Conservation (phyloP, 23 tunicate genomes). For the Oikopleura dioica region DNA sequence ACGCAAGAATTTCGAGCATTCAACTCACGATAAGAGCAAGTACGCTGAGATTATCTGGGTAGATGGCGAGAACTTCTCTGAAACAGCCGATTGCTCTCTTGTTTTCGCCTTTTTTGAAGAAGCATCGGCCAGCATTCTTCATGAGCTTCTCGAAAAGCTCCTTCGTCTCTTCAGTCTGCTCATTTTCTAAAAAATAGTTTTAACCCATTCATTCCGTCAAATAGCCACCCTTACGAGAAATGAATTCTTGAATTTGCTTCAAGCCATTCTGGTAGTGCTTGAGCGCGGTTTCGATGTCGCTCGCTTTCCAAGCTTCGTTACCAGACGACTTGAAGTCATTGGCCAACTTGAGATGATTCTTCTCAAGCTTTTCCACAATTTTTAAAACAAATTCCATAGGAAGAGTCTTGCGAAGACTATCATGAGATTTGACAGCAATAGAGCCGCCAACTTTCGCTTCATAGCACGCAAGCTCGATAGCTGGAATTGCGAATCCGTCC, state of each 20-base stretch:
- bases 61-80: not conserved
- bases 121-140: slow-evolving; percentile 14
- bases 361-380: not conserved
- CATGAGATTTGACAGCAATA: not conserved
- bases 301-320: not conserved
- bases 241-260: not conserved
- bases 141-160: slow-evolving; percentile 53
- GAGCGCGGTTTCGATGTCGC: not conserved
- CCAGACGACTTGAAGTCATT: not conserved
- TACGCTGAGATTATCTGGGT: not conserved
- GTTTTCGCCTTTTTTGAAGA: not conserved
- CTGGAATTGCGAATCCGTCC: not conserved
- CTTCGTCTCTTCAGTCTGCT: slow-evolving; percentile 21
- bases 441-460: not conserved
- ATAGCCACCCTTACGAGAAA: not conserved
- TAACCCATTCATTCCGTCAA: not conserved
- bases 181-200: not conserved
- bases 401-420: not conserved
- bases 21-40: not conserved
- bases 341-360: not conserved
- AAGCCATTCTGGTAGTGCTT: not conserved
- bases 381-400: not conserved
- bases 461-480: not conserved
- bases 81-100: not conserved
- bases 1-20: not conserved